Conservation (phyloP, 2,888 invertebrate genomes). For the Aradus depressus region DNA sequence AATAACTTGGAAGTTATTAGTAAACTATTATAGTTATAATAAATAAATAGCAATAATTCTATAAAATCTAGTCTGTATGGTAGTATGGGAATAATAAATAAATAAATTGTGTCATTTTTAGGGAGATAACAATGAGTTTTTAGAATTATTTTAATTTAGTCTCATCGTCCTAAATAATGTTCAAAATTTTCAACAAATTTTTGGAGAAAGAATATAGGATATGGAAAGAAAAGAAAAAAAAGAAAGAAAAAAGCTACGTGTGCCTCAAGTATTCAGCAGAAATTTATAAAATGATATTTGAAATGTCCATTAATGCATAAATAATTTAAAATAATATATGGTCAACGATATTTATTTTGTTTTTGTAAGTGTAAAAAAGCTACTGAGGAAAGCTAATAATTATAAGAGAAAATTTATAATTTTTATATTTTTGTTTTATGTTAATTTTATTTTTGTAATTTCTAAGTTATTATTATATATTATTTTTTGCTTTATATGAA, state of each 20-base stretch:
- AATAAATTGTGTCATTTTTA: too few relatives aligned
- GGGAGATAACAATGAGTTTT: slow-evolving; percentile 16
- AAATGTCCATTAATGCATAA: slow-evolving; percentile 14
- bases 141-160: neutral
- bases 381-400: neutral
- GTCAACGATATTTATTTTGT: slow-evolving; percentile 15
- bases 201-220: too few relatives aligned
- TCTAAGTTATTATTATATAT: too few relatives aligned
- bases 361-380: slow-evolving; percentile 12
- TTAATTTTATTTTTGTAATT: too few relatives aligned
- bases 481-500: too few relatives aligned
- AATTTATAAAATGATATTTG: neutral
- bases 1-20: too few relatives aligned
- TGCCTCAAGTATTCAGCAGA: slow-evolving; percentile 7
- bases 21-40: too few relatives aligned
- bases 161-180: neutral
- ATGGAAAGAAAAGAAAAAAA: neutral
- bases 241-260: slow-evolving; percentile 14
- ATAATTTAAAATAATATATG: slow-evolving; percentile 11
- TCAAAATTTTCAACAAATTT: too few relatives aligned
- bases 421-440: slow-evolving; percentile 18
- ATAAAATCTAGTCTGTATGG: too few relatives aligned
- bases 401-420: slow-evolving; percentile 10
- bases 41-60: too few relatives aligned
- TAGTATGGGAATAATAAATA: too few relatives aligned